phyloP scores from a whole-genome alignment of 2,888 invertebrate species.

The Horisme vitalbata region DNA sequence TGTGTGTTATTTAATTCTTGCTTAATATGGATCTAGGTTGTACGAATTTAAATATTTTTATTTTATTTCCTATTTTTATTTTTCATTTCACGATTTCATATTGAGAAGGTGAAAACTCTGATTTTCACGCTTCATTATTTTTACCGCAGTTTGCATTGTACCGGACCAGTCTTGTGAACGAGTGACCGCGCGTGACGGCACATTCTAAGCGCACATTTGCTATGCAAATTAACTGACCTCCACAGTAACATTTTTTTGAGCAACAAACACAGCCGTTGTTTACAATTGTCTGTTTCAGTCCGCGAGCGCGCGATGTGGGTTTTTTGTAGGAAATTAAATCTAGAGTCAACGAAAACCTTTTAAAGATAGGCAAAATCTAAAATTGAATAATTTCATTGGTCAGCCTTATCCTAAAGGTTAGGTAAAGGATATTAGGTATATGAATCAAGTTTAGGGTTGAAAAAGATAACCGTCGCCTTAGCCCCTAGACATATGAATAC shows the following conservation, averaged over 20 bases:
- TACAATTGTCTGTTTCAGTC: conserved; percentile 46
- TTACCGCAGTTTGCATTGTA: conserved; percentile 28
- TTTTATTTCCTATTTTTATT: no score
- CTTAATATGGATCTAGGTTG: no score
- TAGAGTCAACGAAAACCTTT: conserved; percentile 4
- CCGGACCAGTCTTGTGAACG: conserved; percentile 55
- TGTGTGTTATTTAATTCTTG: no score
- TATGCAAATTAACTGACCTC: conserved; percentile 77
- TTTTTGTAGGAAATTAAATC: conserved; percentile 8
- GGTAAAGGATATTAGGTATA: no score
- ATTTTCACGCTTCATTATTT: conserved; percentile 12
- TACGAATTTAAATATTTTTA: no score
- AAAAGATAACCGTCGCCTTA: no score
- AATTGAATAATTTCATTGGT: no score
- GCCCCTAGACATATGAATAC: no score
- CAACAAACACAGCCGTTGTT: conserved; percentile 66
- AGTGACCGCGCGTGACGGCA: conserved; percentile 72
- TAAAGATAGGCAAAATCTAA: no score
- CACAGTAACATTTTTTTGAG: conserved; percentile 67
- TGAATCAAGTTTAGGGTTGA: no score
- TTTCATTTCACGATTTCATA: no score
- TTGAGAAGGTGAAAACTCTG: conserved; percentile 3
- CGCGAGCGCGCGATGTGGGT: conserved; percentile 22
- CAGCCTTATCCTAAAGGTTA: no score
- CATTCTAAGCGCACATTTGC: conserved; percentile 80